Conservation (phyloP, 1,140 invertebrate species). For the Arctopsyche grandis region DNA sequence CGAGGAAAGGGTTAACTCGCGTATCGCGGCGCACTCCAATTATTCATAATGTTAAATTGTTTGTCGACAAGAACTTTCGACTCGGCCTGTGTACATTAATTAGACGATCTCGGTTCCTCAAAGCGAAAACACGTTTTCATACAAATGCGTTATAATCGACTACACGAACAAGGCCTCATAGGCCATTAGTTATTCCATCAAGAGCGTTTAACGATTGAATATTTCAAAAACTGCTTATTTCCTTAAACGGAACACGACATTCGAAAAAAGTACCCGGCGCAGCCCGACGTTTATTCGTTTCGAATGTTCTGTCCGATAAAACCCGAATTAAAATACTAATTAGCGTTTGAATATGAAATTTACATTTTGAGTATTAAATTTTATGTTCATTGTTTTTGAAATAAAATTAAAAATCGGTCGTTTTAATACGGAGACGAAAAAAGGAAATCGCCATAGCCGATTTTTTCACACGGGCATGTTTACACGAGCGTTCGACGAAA, state of each 20-base stretch:
- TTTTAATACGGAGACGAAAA: neutral
- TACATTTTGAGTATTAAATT: neutral
- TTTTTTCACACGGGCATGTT: neutral
- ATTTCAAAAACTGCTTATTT: constrained; percentile 17
- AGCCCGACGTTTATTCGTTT: too few relatives aligned
- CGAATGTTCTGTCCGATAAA: too few relatives aligned
- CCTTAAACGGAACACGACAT: constrained; percentile 21
- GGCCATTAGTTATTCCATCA: constrained; percentile 10
- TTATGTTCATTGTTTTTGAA: neutral
- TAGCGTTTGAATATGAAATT: neutral
- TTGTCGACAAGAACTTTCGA: neutral
- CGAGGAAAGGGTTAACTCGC: too few relatives aligned
- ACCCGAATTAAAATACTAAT: too few relatives aligned
- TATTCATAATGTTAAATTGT: constrained; percentile 19
- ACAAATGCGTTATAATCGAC: constrained; percentile 22
- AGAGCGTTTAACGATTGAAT: constrained; percentile 16
- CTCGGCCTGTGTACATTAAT: constrained; percentile 11
- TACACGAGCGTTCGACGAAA: constrained; percentile 7
- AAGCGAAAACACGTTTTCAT: neutral
- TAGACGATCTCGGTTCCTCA: constrained; percentile 5
- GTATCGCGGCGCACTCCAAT: neutral
- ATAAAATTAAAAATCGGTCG: neutral
- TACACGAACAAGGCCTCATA: neutral
- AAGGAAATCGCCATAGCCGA: neutral
- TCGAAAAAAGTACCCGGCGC: neutral